Evolutionary conservation across 2,888 invertebrate species (phyloP).

Genomic region (Chrysotoxum bicinctum): DNA sequence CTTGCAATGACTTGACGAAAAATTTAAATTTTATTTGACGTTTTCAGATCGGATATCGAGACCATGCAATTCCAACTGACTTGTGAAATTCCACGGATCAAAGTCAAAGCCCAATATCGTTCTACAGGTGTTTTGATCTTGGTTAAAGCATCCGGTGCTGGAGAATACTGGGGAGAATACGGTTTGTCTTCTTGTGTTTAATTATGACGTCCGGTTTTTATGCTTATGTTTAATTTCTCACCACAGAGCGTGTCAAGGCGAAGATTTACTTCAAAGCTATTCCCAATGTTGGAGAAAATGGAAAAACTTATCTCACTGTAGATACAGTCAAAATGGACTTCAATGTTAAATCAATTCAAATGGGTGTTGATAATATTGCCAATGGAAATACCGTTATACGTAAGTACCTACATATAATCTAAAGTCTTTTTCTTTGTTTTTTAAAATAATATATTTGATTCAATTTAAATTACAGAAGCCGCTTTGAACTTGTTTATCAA

Average conservation of each 20-base stretch:
- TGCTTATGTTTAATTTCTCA: background rate
- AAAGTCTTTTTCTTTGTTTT: background rate
- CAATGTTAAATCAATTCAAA: slow-evolving; percentile 90
- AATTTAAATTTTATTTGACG: slow-evolving; percentile 47
- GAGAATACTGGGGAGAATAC: slow-evolving; percentile 95
- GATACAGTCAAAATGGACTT: slow-evolving; percentile 93
- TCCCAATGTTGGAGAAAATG: slow-evolving; percentile 84
- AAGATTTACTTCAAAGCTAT: slow-evolving; percentile 91
- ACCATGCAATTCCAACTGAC: slow-evolving; percentile 91
- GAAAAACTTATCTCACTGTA: slow-evolving; percentile 86
- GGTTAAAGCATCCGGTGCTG: slow-evolving; percentile 91
- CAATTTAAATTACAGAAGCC: slow-evolving; percentile 84
- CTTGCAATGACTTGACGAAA: background rate
- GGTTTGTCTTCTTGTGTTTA: slow-evolving; percentile 82
- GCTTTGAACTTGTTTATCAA: slow-evolving; percentile 93
- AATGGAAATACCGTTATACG: slow-evolving; percentile 91
- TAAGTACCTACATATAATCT: slow-evolving; percentile 82
- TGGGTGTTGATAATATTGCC: slow-evolving; percentile 93
- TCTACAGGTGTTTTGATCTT: slow-evolving; percentile 91
- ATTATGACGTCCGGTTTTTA: background rate
- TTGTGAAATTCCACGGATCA: slow-evolving; percentile 90
- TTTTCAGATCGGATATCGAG: slow-evolving; percentile 87
- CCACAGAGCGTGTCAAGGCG: slow-evolving; percentile 90
- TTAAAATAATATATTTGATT: background rate
- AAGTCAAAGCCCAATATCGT: slow-evolving; percentile 89